phyloP scores from a whole-genome alignment of 1,140 invertebrate genomes.

The Pseudomyrmex sp. region DNA sequence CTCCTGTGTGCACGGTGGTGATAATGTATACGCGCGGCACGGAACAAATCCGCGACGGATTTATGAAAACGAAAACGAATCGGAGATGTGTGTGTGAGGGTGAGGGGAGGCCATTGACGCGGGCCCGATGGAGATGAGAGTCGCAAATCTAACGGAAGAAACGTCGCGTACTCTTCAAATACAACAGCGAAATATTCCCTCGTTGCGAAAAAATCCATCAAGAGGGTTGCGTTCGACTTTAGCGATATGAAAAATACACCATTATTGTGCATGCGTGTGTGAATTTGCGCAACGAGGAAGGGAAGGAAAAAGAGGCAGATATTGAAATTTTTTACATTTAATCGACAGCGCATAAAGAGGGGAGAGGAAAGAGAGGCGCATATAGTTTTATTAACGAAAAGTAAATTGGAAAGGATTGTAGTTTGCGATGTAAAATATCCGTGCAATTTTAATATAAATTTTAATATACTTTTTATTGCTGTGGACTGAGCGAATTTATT shows the following conservation, averaged over 20 bases:
- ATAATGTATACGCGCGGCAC: conserved; percentile 69
- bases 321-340: neutral
- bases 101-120: neutral
- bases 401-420: neutral
- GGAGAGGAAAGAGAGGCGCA: too few relatives aligned
- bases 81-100: conserved; percentile 5
- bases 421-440: neutral
- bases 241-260: neutral
- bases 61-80: conserved; percentile 71
- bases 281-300: neutral
- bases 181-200: neutral
- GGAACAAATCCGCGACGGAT: conserved; percentile 68
- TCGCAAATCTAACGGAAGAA: conserved; percentile 4
- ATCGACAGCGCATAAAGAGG: neutral
- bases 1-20: conserved; percentile 24
- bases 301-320: neutral
- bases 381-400: neutral
- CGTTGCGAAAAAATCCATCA: neutral
- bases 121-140: conserved; percentile 42
- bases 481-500: too few relatives aligned
- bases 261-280: neutral
- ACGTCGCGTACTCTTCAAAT: neutral
- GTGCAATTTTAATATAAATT: neutral
- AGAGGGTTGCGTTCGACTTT: neutral
- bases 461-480: too few relatives aligned